Conservation (phyloP, 2,888 invertebrate genomes). For the Agrypnus murinus region DNA sequence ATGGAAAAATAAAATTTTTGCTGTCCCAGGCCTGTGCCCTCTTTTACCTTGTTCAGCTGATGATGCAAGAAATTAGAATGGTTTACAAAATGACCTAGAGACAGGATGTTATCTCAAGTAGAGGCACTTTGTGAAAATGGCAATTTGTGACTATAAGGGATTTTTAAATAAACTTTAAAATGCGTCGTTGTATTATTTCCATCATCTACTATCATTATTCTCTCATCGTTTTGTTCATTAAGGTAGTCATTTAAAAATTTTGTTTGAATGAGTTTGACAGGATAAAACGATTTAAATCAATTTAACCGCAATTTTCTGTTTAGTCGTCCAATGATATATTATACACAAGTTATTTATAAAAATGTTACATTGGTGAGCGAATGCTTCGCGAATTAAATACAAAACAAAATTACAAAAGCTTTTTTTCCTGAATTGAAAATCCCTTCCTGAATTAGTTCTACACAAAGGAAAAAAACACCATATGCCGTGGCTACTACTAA, state of each 20-base stretch:
- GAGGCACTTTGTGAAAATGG: not conserved
- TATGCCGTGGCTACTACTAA: too few species aligned
- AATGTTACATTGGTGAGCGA: too few species aligned
- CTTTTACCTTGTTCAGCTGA: conserved; percentile 32
- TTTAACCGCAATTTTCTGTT: not conserved
- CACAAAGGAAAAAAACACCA: too few species aligned
- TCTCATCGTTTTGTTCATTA: not conserved
- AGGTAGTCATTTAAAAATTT: not conserved
- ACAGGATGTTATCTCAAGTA: conserved; percentile 23
- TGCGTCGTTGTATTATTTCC: too few species aligned
- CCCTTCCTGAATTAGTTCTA: too few species aligned
- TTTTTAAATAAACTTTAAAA: too few species aligned
- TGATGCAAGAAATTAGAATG: conserved; percentile 37
- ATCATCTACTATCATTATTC: conserved; percentile 5
- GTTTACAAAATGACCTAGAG: conserved; percentile 27
- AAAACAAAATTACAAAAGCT: too few species aligned
- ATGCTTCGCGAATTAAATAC: too few species aligned
- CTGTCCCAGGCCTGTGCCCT: conserved; percentile 11
- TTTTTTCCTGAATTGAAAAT: too few species aligned
- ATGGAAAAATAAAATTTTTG: conserved; percentile 31
- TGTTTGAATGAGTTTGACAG: conserved; percentile 3
- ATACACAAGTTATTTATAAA: too few species aligned
- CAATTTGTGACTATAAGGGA: not conserved
- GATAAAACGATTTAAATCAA: conserved; percentile 10
- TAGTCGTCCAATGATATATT: too few species aligned